A percentile compares a stretch with the other conserved stretches of the same genome.
Conservation (phyloP, 2,113 vertebrate genomes). For the Neomonachus schauinslandi region DNA sequence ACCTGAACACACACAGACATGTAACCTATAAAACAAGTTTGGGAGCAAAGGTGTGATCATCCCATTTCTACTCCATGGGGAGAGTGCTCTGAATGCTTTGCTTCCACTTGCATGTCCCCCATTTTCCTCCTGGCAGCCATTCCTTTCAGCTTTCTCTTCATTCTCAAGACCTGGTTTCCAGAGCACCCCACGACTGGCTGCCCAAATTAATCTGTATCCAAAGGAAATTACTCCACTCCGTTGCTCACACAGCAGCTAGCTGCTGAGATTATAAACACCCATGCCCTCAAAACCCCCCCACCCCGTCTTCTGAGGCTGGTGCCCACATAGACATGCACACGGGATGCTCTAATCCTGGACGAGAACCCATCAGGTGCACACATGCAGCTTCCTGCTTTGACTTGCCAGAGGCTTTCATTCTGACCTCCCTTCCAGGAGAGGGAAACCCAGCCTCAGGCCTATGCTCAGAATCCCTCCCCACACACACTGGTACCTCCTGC, state of each 20-base stretch:
- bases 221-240: no score
- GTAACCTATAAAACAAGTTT: neutral
- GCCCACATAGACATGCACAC: no score
- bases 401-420: neutral
- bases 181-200: no score
- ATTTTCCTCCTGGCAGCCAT: neutral
- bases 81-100: no score
- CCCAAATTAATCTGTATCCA: neutral
- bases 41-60: neutral
- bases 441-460: neutral
- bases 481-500: no score
- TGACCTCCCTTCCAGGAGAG: no score
- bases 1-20: fast-evolving
- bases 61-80: neutral
- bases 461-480: neutral
- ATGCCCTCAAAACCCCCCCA: no score
- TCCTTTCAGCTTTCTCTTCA: neutral
- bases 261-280: neutral
- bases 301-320: no score
- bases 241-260: no score
- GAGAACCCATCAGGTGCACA: fast-evolving
- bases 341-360: neutral
- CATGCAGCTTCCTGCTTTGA: neutral
- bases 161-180: neutral
- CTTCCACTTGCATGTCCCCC: no score